Base-by-base conservation (phyloP, 2,113 vertebrate species). In the Lagopus muta region DNA sequence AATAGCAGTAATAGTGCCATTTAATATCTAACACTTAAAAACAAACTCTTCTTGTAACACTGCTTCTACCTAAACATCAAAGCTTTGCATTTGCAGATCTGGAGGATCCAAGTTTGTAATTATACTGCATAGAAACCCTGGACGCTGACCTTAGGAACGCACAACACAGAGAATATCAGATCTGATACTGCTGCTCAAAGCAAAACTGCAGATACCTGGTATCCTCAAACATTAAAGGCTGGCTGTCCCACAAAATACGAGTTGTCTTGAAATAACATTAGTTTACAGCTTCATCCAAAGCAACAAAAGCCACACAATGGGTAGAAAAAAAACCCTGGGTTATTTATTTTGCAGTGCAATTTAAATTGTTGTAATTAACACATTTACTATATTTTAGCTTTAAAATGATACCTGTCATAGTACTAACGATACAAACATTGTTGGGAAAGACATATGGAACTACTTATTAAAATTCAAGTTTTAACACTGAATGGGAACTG, bases 111-210 rank as follows among this genome's bases (percentile, higher is more conserved):
- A 30, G 32, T 43, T 64, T 48, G 32, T 40, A 50, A 78, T 57
- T 4, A 54, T 2, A 32, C 13, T 25, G 14, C 17, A 6, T 2
- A 66, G 34, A 24, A 74, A 40, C 8, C 8, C 14, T 2, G 0
- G 36, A 82, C 15, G 10, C 25, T 54, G 61, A 67, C 14, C 9
- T 54, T 38, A 25, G 58, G 87, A 65, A 60, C 5, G 25, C 45
- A 11, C 32, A 86, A 50, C 3, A 61, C 16, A 42, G 20, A 38
- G 36, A 73, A 57, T 22, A n/a, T 42, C 52, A 57, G 22, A 52
- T 52, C 25, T 52, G 50, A 52, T 52, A 52, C 8, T 67, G 65
- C 13, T 45, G 32, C 21, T 13, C 13, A 40, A 86, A 91, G 6
- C 12, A 57, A 80, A 80, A 77, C 3, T 21, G 19, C 8, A 77